Evolutionary conservation across 2,113 vertebrate species (phyloP).

Genomic region (Cyanoderma ruficeps): DNA sequence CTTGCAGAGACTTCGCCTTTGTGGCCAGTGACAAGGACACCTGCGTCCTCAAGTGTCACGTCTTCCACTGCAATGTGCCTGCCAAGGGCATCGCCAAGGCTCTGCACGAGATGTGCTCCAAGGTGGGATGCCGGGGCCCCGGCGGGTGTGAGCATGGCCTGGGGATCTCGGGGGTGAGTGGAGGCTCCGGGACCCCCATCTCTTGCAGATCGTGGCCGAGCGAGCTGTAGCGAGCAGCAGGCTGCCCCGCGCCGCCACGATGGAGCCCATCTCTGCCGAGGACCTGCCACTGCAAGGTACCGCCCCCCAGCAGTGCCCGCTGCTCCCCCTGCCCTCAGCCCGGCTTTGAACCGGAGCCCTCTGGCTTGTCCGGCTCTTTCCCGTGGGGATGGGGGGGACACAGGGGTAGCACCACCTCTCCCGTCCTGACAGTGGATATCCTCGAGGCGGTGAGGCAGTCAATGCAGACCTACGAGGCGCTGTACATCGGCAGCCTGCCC

Average conservation of each 20-base stretch:
- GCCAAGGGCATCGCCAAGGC: slow-evolving; percentile 91
- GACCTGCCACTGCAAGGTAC: slow-evolving; percentile 88
- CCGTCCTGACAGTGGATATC: slow-evolving; percentile 80
- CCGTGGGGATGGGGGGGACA: neutral
- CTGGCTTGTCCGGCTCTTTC: neutral
- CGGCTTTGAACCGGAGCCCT: neutral
- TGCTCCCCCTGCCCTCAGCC: neutral
- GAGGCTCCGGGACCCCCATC: neutral
- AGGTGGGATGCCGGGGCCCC: slow-evolving; percentile 72
- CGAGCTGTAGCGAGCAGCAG: slow-evolving; percentile 70
- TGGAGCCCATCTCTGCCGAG: slow-evolving; percentile 82
- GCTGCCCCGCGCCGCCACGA: slow-evolving; percentile 67
- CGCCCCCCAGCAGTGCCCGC: accelerated
- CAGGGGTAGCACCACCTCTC: neutral
- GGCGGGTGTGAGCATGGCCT: accelerated
- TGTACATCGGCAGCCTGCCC: slow-evolving; percentile 88
- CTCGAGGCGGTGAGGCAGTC: slow-evolving; percentile 84
- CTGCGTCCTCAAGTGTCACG: slow-evolving; percentile 94
- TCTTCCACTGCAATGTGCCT: slow-evolving; percentile 91
- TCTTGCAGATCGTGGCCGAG: slow-evolving; percentile 84
- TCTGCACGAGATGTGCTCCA: slow-evolving; percentile 91
- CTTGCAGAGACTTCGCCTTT: slow-evolving; percentile 92
- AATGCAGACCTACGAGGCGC: slow-evolving; percentile 88
- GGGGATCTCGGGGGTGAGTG: accelerated
- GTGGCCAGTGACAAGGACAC: slow-evolving; percentile 95